Evolutionary conservation across 2,888 invertebrate species (phyloP), one percentile per base, ranked within the genome.

Genomic region (Leptopilina drosophilae): DNA sequence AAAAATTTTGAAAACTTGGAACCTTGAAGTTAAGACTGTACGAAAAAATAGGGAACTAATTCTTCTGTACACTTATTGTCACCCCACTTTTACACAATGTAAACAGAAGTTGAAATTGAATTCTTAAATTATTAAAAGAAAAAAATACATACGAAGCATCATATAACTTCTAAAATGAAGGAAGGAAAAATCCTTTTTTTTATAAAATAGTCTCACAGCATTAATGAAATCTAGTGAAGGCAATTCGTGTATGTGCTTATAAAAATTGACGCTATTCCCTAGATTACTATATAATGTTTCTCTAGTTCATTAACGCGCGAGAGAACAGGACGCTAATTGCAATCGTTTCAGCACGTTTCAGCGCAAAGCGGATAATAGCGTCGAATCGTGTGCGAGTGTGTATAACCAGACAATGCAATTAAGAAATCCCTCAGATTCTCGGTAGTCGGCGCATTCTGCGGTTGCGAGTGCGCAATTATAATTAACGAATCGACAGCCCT

Each of bases 401-500:
- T 73, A 73, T 59, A 76, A 80, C 80, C 85, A 85, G 85, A 85
- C 88, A 82, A 84, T 82, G 89, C 89, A 90, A 90, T 90, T 90
- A 89, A 89, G 89, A 86, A 89, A 90, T 90, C 90, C 87, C 89
- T 83, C 90, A 88, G 89, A 90, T 90, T 90, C 90, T 86, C 84
- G 89, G 89, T 90, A 89, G 85, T 87, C 86, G 77, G 65, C 77
- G 64, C 78, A 53, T 56, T 78, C 66, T 69, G 78, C 82, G 77
- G 83, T 82, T 67, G 82, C 79, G 82, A 79, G 81, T 82, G 85
- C 84, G 87, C 89, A 90, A 90, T 91, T 90, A 90, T 88, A 90
- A 90, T 91, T 90, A 91, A 86, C 87, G 88, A 90, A 91, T 91
- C 90, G 90, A 89, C 91, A 88, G 85, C 85, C 88, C 88, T 86